A percentile compares a stretch with the other conserved stretches of the same genome.
Evolutionary conservation across 2,797 vertebrate species (phyloP).

Genomic region (Allobates femoralis): DNA sequence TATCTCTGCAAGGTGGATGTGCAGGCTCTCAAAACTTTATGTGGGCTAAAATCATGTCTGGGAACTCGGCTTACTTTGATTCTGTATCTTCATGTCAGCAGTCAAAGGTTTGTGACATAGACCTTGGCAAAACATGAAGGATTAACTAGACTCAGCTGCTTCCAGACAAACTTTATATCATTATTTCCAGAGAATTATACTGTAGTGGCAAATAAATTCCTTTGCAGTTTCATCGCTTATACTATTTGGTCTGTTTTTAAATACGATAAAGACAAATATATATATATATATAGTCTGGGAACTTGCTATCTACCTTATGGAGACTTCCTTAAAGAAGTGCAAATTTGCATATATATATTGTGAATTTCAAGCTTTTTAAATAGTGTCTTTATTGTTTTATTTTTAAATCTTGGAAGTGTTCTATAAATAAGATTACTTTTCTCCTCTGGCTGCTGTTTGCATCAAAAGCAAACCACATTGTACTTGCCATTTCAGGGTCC

Average conservation of each 20-base stretch:
- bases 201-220: not conserved
- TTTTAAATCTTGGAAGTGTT: too few relatives aligned
- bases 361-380: too few relatives aligned
- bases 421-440: too few relatives aligned
- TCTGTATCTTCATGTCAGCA: slow-evolving; percentile 30
- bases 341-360: too few relatives aligned
- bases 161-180: not conserved
- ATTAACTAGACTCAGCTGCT: not conserved
- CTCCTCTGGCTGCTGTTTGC: too few relatives aligned
- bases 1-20: slow-evolving; percentile 44
- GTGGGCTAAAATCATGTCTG: slow-evolving; percentile 6
- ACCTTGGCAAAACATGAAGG: not conserved
- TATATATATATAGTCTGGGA: too few relatives aligned
- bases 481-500: too few relatives aligned
- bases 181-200: not conserved
- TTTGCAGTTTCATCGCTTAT: not conserved
- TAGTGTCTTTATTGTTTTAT: too few relatives aligned
- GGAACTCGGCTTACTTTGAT: not conserved
- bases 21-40: slow-evolving; percentile 9
- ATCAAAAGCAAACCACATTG: too few relatives aligned
- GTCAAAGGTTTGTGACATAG: not conserved
- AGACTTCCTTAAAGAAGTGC: too few relatives aligned
- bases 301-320: too few relatives aligned
- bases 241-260: not conserved
- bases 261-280: too few relatives aligned